Evolutionary conservation across 2,888 invertebrate genomes (phyloP).

Genomic region (Laothoe populi): DNA sequence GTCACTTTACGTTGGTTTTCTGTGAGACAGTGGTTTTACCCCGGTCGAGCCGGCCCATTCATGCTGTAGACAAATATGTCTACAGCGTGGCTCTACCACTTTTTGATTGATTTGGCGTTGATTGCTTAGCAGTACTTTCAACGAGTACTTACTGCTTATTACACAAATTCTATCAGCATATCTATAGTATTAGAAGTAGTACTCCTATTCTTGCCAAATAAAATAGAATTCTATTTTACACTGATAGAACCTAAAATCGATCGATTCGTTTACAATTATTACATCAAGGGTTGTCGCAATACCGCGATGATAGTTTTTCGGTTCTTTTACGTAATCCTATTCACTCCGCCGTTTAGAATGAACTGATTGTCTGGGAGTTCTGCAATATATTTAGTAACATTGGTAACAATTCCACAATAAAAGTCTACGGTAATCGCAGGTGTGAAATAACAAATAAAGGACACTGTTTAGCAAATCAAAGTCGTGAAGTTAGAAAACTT

Average conservation of each 20-base stretch:
- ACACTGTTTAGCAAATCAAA: neutral
- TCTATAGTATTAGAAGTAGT: neutral
- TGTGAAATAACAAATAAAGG: neutral
- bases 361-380: neutral
- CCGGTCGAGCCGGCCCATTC: too few species aligned
- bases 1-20: too few species aligned
- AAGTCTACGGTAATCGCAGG: neutral
- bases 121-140: neutral
- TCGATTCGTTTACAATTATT: neutral
- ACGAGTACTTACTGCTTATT: conserved; percentile 2
- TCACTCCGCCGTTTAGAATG: neutral
- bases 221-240: neutral
- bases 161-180: neutral
- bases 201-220: neutral
- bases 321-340: conserved; percentile 5
- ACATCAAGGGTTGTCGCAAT: conserved; percentile 9
- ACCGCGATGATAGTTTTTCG: neutral
- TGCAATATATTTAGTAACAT: neutral
- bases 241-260: neutral
- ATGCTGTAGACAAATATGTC: neutral
- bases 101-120: too few species aligned
- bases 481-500: too few species aligned
- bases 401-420: neutral
- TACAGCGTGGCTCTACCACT: too few species aligned
- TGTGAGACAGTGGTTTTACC: too few species aligned